Conservation (phyloP, 35 echinoderm and acorn worm genomes). For the Ophiothrix spiculata region DNA sequence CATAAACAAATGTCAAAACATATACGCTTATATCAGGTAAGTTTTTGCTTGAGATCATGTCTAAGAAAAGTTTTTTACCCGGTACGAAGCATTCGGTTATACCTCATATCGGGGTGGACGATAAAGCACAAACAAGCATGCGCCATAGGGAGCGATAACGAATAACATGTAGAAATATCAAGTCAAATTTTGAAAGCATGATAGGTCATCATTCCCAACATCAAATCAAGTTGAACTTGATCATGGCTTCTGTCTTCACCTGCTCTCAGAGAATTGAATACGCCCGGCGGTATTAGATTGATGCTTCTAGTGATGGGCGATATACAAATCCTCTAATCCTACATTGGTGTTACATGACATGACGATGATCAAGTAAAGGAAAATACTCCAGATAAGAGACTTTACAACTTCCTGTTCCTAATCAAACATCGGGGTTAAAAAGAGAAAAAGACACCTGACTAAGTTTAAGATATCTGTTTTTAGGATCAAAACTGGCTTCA, state of each 20-base stretch:
- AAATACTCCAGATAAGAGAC: not conserved
- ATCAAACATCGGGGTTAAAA: not conserved
- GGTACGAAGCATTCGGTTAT: too few relatives aligned
- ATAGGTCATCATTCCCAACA: too few relatives aligned
- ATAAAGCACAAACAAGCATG: too few relatives aligned
- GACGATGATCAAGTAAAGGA: not conserved
- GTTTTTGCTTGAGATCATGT: too few relatives aligned
- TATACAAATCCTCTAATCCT: slow-evolving; percentile 7
- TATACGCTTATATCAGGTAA: too few relatives aligned
- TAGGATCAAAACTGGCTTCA: not conserved
- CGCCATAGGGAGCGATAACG: too few relatives aligned
- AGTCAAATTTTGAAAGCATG: too few relatives aligned
- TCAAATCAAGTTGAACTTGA: slow-evolving; percentile 1
- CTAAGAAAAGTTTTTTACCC: too few relatives aligned
- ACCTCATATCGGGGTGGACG: too few relatives aligned
- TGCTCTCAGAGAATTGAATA: slow-evolving; percentile 8
- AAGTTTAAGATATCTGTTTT: not conserved
- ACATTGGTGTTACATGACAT: not conserved
- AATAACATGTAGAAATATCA: too few relatives aligned
- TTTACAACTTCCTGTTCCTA: not conserved
- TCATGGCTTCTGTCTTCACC: not conserved
- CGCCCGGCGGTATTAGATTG: not conserved
- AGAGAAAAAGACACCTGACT: not conserved
- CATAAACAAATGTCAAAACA: too few relatives aligned
- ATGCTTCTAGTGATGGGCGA: not conserved